Percentiles rank a stretch among this genome's conserved stretches.
Conservation (phyloP, 2,113 vertebrate genomes). For the Nettapus auritus region DNA sequence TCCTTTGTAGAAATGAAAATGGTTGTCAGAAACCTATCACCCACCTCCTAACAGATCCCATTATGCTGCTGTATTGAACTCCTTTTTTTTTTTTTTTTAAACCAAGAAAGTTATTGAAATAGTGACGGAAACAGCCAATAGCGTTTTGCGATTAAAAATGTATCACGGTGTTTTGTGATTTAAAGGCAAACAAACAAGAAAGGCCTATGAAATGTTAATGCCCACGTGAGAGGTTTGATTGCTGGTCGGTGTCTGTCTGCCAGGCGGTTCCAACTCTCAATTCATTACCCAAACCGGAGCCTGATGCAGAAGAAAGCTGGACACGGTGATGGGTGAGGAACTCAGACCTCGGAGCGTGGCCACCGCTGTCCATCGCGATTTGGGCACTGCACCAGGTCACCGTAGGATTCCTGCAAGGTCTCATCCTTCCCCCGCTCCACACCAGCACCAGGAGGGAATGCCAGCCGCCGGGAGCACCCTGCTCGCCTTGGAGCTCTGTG, state of each 20-base stretch:
- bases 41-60: conserved; percentile 41
- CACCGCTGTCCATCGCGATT: accelerated
- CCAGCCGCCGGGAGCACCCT: neutral
- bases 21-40: conserved; percentile 1
- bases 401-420: neutral
- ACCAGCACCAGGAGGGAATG: neutral
- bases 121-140: conserved; percentile 31
- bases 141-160: conserved; percentile 51
- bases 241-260: conserved; percentile 6
- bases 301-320: accelerated
- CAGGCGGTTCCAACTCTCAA: conserved; percentile 31
- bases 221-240: conserved; percentile 20
- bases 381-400: neutral
- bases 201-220: conserved; percentile 46
- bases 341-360: accelerated
- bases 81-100: neutral
- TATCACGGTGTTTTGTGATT: conserved; percentile 52
- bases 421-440: neutral
- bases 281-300: conserved; percentile 46
- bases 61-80: conserved; percentile 17
- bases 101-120: conserved; percentile 13
- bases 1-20: conserved; percentile 27
- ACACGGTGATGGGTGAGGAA: neutral
- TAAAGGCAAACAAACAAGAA: conserved; percentile 59
- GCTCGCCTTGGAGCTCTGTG: conserved; percentile 26